A percentile compares a stretch with the other conserved stretches of the same genome.
These are phyloP conservation scores for Pogoniulus pusillus DNA, from an alignment of 2,797 vertebrate genomes.

Conservation along the genomic window DNA sequence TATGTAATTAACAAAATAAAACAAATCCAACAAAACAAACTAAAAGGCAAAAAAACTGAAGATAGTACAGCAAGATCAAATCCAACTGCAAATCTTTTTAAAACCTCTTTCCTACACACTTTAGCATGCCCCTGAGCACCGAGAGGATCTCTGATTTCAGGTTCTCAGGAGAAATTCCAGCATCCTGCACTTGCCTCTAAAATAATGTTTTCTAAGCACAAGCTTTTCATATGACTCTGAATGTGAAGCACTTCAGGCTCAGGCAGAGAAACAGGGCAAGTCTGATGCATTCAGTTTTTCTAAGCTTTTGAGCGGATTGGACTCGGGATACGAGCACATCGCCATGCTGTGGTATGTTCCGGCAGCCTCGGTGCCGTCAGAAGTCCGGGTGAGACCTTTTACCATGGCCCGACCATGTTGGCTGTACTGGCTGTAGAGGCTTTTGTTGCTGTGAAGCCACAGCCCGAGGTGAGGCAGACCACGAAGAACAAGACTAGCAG, in stretches of 20 bases:
- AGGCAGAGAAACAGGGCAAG: rapidly evolving
- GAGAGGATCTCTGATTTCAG: background rate
- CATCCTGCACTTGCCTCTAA: background rate
- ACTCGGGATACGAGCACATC: background rate
- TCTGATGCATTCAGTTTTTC: rapidly evolving
- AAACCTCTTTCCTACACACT: background rate
- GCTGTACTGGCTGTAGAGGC: background rate
- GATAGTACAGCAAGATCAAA: background rate
- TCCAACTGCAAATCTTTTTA: background rate
- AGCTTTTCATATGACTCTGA: background rate
- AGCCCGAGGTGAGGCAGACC: background rate
- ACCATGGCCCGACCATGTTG: rapidly evolving
- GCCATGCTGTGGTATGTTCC: rapidly evolving
- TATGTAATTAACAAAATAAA: background rate
- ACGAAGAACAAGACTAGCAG: background rate
- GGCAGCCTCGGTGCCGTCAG: rapidly evolving
- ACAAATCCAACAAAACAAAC: background rate
- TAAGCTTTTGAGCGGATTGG: background rate
- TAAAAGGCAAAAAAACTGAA: background rate
- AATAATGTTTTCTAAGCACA: background rate
- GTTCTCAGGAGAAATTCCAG: background rate
- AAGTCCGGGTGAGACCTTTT: background rate
- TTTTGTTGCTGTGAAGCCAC: background rate
- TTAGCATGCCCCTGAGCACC: background rate
- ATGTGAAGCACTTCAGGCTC: background rate